These are phyloP conservation scores for Hippasteria phrygiana DNA, from an alignment of 53 echinoderm and acorn worm genomes.

Conservation along the genomic window DNA sequence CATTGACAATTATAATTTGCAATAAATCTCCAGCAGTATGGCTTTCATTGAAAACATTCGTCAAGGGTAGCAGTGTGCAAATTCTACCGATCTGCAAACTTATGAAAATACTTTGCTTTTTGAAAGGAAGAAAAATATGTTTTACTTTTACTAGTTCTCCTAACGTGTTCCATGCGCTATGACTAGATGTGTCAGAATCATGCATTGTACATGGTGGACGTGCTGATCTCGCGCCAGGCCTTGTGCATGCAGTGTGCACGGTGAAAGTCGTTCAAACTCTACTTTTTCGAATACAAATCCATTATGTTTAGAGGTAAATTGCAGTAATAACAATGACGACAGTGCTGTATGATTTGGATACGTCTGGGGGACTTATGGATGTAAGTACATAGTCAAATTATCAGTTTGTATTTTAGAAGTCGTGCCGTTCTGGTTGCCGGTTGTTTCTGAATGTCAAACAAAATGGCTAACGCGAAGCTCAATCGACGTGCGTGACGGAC, in stretches of 20 bases:
- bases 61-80: slow-evolving; percentile 22
- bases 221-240: neutral
- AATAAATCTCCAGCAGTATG: neutral
- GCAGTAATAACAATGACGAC: slow-evolving; percentile 74
- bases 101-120: neutral
- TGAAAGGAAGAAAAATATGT: neutral
- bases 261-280: neutral
- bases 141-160: neutral
- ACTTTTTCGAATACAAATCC: neutral
- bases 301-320: slow-evolving; percentile 10
- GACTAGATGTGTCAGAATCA: neutral
- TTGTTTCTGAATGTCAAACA: slow-evolving; percentile 24
- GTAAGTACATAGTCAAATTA: slow-evolving; percentile 70
- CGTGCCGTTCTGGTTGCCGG: neutral
- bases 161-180: neutral
- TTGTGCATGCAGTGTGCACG: neutral
- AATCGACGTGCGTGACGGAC: neutral
- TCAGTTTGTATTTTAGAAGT: neutral
- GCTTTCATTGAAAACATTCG: neutral
- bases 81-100: neutral
- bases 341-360: slow-evolving; percentile 96
- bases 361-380: slow-evolving; percentile 96
- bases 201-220: neutral
- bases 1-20: slow-evolving; percentile 24
- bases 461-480: neutral